A percentile compares a stretch with the other conserved stretches of the same genome.
phyloP scores from a whole-genome alignment of 2,797 vertebrate genomes.

The Mallotus villosus region DNA sequence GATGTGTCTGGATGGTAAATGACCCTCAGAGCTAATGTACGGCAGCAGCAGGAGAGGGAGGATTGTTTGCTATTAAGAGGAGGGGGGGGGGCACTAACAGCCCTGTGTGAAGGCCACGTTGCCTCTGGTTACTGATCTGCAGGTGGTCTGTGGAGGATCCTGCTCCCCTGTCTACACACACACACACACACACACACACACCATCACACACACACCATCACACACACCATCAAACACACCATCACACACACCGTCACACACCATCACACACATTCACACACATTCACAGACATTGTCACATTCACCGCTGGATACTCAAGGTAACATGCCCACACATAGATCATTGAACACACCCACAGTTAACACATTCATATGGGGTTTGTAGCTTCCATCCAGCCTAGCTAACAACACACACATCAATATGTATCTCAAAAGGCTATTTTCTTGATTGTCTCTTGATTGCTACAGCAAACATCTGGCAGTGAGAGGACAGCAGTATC shows the following conservation, averaged over 20 bases:
- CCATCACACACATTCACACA: neutral
- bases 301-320: neutral
- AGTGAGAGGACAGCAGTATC: neutral
- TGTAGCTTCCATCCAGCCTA: neutral
- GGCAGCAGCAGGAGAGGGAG: constrained; percentile 26
- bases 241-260: neutral
- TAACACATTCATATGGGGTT: neutral
- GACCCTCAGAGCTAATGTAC: constrained; percentile 51
- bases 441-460: constrained; percentile 16
- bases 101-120: neutral
- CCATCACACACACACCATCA: neutral
- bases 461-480: constrained; percentile 7
- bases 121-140: no score
- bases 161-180: neutral
- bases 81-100: neutral
- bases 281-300: neutral
- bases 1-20: constrained; percentile 50
- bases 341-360: neutral
- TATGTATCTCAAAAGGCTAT: neutral
- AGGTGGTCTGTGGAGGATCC: neutral
- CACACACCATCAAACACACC: neutral
- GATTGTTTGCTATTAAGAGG: constrained; percentile 43
- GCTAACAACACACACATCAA: neutral
- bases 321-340: neutral
- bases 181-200: neutral